Evolutionary conservation across 2,797 vertebrate genomes (phyloP), one percentile per base, ranked within the genome.

Genomic region (Melopsittacus undulatus): DNA sequence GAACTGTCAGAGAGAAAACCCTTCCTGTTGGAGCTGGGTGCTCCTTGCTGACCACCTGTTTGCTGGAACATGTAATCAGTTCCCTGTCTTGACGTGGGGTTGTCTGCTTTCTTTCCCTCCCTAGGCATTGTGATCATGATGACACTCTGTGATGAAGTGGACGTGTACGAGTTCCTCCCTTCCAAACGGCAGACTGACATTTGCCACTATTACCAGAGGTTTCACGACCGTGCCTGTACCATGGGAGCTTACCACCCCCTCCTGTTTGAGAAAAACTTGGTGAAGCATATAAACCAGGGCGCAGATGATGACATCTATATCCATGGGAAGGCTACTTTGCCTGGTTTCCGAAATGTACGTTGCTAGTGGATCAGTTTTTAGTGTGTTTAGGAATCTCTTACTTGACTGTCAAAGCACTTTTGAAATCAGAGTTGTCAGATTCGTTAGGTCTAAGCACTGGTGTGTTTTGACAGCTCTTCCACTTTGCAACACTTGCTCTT

Each of bases 181-280:
- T 98, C 98, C 59, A 98, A 96, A 83, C 94, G 98, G 68, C 97
- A 94, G 96, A 98, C 98, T 0, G 97, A 98, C 7, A 38, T 98
- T 67, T 98, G 98, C 92, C 97, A 98, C 89, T 98, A 98, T 36
- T 98, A 98, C 89, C 97, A 98, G 92, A 97, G 73, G 70, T 97
- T 96, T 51, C 96, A 97, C 0, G 98, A 98, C 83, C 96, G 62
- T 3, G 98, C 98, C n/a, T 98, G 98, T 83, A 98, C 98, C 1
- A 84, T 98, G 97, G 98, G 98, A 1, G 98, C 97, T 61, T 98
- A 98, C 90, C 98, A 98, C 77, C 98, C 98, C 0, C 96, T 98
- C 38, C 96, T 98, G 64, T 98, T 98, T 45, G 98, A 98, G 96
- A 98, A 98, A 66, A 98, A 98, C 73, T 38, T 98, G 94, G 97